These are phyloP conservation scores for Lepus oiostolus DNA, from an alignment of 2,797 vertebrate genomes.

Conservation along the genomic window DNA sequence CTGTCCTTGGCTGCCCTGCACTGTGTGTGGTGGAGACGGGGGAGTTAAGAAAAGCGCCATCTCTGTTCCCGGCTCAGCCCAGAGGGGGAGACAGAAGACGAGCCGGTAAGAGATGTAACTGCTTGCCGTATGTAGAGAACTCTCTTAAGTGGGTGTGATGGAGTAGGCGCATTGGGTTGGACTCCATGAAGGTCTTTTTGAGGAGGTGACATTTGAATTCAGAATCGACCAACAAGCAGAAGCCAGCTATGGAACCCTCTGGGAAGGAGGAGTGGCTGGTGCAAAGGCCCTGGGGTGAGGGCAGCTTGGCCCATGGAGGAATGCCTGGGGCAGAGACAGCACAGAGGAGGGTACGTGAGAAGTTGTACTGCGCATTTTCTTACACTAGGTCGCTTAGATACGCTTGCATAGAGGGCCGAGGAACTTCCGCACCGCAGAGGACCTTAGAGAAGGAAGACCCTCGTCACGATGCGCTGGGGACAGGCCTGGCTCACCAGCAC, in stretches of 20 bases:
- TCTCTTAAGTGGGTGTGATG: background rate
- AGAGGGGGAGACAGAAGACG: background rate
- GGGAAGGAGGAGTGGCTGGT: background rate
- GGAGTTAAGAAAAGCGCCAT: background rate
- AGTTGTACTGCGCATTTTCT: background rate
- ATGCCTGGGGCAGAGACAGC: too few relatives aligned
- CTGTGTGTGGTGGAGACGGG: too few relatives aligned
- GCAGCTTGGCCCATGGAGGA: background rate
- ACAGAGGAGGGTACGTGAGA: background rate
- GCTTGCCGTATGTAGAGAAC: background rate
- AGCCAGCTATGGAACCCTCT: too few relatives aligned
- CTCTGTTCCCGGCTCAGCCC: background rate
- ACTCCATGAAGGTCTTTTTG: background rate
- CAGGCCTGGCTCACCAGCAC: too few relatives aligned
- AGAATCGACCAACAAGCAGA: background rate
- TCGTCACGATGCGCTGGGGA: background rate
- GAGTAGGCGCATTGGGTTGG: background rate
- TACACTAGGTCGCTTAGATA: background rate
- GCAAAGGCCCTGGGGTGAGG: background rate
- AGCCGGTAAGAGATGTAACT: background rate
- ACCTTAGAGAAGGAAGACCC: background rate
- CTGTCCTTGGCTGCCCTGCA: fast-evolving
- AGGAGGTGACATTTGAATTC: background rate
- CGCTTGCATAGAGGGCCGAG: background rate
- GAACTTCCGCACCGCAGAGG: background rate